Evolutionary conservation across 1,140 invertebrate species (phyloP), one percentile per base, ranked within the genome.

Genomic region (Hylaeus anthracinus): DNA sequence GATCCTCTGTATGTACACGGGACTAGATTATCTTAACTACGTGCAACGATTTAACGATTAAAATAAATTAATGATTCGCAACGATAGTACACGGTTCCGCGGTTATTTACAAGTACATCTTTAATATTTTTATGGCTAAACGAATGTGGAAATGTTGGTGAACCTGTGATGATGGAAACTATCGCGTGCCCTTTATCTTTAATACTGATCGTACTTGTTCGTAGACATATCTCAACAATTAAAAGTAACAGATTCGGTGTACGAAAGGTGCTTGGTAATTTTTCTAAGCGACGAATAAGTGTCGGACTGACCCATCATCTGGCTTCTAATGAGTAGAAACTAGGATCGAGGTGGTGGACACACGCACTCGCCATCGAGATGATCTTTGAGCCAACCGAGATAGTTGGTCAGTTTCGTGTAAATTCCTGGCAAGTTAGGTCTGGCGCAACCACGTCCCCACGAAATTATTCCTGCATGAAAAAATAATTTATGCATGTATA

Each of bases 361-460:
- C 2, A 94, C 81, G 82, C 95, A 95, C 86, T 95, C 94, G 39
- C 91, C 93, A 2, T 92, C 89, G 5, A 95, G 87, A 55, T 94
- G 88, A 61, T 94, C 92, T 43, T 94, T 89, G 3, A 96, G 93
- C 96, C 96, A 97, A 3, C 95, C 94, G 26, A 96, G 86, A 88
- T 97, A 97, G 67, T 95, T 95, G 2, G 94, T 95, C 0, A 97
- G 93, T 85, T 95, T 95, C 0, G 96, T 97, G 86, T 97, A 97
- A 5, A 97, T 95, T 6, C 97, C 97, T 0, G 97, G 97, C 77
- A 95, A 95, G 70, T 96, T 95, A 12, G 96, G 95, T 71, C 95
- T 92, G 0, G 95, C 97, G 88, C 97, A 97, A 0, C 96, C 96
- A 63, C 96, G 93, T 0, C 97, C 97, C 96, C 97, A 97, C 0